These are phyloP conservation scores for Lucilia sericata DNA, from an alignment of 1,140 invertebrate genomes.

Conservation along the genomic window DNA sequence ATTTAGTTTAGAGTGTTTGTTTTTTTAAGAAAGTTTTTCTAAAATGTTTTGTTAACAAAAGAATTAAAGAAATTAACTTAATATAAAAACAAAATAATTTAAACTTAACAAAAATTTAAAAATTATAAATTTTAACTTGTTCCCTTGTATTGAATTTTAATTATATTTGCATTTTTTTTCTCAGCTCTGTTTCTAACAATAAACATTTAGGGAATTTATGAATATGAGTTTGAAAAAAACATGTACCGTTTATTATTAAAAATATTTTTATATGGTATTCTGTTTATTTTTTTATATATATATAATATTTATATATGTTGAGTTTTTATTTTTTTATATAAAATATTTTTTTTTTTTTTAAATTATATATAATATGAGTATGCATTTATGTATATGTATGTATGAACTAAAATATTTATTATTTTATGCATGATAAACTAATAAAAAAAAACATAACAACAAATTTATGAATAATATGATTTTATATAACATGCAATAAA, in stretches of 20 bases:
- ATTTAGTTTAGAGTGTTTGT: background rate
- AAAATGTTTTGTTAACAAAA: background rate
- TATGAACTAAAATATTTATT: conserved; percentile 43
- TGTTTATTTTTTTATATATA: background rate
- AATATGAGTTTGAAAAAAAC: background rate
- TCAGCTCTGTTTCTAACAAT: background rate
- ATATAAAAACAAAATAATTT: background rate
- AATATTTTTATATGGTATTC: background rate
- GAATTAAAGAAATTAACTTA: background rate
- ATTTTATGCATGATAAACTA: conserved; percentile 42
- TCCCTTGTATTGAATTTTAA: background rate
- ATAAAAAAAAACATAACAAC: background rate
- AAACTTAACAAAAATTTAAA: background rate
- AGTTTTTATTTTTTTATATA: background rate
- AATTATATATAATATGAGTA: conserved; percentile 16
- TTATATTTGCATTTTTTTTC: background rate
- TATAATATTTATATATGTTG: background rate
- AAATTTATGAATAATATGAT: conserved; percentile 26
- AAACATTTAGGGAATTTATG: conserved; percentile 30
- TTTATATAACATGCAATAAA: conserved; percentile 34
- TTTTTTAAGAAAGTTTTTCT: background rate
- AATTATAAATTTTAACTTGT: background rate
- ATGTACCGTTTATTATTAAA: conserved; percentile 1
- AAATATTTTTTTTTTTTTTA: background rate
- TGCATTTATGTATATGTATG: conserved; percentile 30